These are phyloP conservation scores for Halichoerus grypus DNA, from an alignment of 2,113 vertebrate species.

Conservation along the genomic window DNA sequence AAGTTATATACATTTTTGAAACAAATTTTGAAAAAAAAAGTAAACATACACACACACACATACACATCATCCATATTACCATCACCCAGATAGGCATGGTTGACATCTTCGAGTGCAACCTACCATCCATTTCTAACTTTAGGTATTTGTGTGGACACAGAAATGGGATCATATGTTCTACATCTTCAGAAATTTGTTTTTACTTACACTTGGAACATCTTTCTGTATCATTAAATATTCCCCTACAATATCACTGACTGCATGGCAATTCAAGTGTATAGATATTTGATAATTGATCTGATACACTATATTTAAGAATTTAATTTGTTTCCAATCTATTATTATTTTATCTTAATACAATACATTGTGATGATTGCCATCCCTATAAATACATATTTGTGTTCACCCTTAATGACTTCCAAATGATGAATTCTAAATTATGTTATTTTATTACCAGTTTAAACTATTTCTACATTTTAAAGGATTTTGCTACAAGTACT, in stretches of 20 bases:
- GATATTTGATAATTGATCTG: neutral
- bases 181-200: neutral
- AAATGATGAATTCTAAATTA: neutral
- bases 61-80: neutral
- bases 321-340: neutral
- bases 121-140: neutral
- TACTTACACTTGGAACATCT: neutral
- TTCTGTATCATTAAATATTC: neutral
- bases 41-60: neutral
- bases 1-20: neutral
- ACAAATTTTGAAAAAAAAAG: neutral
- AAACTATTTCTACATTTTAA: neutral
- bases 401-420: neutral
- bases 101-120: neutral
- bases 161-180: neutral
- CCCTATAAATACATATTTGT: neutral
- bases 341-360: neutral
- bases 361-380: neutral
- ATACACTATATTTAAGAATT: neutral
- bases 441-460: neutral
- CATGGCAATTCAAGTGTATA: neutral
- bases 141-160: neutral
- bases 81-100: neutral
- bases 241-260: neutral
- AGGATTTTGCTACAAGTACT: neutral